Base-by-base conservation (phyloP, 2,797 vertebrate genomes). In the Sphaeramia orbicularis region DNA sequence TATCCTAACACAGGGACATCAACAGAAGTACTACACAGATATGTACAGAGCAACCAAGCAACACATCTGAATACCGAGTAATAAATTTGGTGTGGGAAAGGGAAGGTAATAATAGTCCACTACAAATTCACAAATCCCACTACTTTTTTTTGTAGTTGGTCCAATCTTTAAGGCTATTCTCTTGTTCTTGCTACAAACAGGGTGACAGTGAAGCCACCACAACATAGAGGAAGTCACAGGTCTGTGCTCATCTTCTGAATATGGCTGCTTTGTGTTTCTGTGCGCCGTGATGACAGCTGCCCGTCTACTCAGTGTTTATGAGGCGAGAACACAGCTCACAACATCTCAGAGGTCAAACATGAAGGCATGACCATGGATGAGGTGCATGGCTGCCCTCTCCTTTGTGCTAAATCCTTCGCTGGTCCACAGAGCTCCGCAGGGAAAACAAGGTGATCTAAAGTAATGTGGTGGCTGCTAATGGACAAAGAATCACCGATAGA, bases 1-100 rank as follows among this genome's bases (percentile, higher is more conserved):
- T 87, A 92, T 67, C 75, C 88, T 87, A 86, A 80, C 59, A 91
- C 86, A 73, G 76, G 77, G 83, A 92, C 89, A 82, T 86, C 76
- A 88, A 91, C 87, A 81, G 73, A 89, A 88, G 85, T 83, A 92
- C 86, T 80, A 93, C 87, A 92, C 86, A 88, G 86, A 89, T 86
- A 88, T 91, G 80, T 89, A 93, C 83, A 91, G 71, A 85, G 86
- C 88, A 86, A 87, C 85, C 78, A 88, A 89, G 89, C 88, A 83
- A 88, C 87, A 91, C 88, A 68, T 81, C 30, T 37, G 75, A 89
- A 87, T 83, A 90, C 86, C 66, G 69, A 84, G 76, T 87, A 83
- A 83, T 88, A 89, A 84, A 84, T 85, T 72, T 84, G 81, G 75
- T 58, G 71, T 72, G 78, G 82, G 82, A 84, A 48, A 73, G 82